Evolutionary conservation across 2,888 invertebrate genomes (phyloP), one percentile per base, ranked within the genome.

Genomic region (Chrysodeixis includens): DNA sequence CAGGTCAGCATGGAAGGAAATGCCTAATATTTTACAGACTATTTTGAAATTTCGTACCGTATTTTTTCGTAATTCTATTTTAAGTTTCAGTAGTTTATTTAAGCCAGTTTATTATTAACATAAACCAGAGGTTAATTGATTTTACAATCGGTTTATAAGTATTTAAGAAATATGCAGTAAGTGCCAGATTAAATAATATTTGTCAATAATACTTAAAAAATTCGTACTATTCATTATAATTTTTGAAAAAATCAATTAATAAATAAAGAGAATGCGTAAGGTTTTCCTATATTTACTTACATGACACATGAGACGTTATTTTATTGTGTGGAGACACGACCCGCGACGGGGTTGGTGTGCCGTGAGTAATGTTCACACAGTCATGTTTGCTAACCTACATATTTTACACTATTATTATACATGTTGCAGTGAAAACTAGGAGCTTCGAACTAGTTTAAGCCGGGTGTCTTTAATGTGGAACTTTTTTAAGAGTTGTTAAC

Each of bases 291-390:
- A 9, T 20, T 4, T 49, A 49, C 20, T 22, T 58, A 51, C 56
- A 55, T 67, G 54, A 55, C 44, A 20, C 59, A 53, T 72, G 62
- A 71, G 18, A 54, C 16, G 49, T 72, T 61, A 35, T 63, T 63
- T 72, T 64, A 76, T 66, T 60, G 73, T 52, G 59, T 64, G 57
- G 60, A 44, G 66, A 58, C 77, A 79, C 73, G 46, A 49, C 20
- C 20, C 46, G 16, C 20, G 77, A 46, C 62, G 79, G 22, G 58
- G 59, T 30, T 16, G 30, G 26, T 62, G 59, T 26, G 30, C n/a
- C 4, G 49, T 68, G 58, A 35, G 49, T 56, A 53, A 55, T 68
- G 20, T 49, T 10, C 4, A 56, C 49, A 30, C 49, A 40, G 32
- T n/a, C 49, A 52, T 53, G 66, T 65, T 58, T 40, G 8, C 35